These are phyloP conservation scores for Polyploca ridens DNA, from an alignment of 2,888 invertebrate genomes.

Conservation along the genomic window DNA sequence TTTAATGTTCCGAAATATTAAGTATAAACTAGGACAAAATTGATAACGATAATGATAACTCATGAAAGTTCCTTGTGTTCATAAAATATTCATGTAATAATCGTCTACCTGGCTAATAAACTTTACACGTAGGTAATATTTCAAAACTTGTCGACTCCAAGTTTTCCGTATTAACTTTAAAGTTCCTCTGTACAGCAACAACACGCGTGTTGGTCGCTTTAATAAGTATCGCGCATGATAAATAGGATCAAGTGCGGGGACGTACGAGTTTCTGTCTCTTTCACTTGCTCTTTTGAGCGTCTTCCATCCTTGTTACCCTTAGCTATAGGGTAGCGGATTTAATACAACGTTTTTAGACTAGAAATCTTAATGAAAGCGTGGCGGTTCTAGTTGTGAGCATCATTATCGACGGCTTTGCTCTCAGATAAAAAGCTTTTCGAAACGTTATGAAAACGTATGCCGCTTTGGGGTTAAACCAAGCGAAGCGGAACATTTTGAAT, in stretches of 20 bases:
- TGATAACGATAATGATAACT: neutral
- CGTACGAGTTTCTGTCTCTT: slow-evolving; percentile 47
- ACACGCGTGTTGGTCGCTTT: slow-evolving; percentile 76
- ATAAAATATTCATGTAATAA: slow-evolving; percentile 2
- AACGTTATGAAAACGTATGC: slow-evolving; percentile 72
- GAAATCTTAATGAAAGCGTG: slow-evolving; percentile 78
- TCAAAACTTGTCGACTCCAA: slow-evolving; percentile 46
- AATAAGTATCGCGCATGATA: slow-evolving; percentile 79
- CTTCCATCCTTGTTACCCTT: slow-evolving; percentile 46
- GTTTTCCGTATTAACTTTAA: slow-evolving; percentile 60
- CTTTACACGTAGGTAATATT: slow-evolving; percentile 13
- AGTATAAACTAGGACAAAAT: neutral
- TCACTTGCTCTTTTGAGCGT: slow-evolving; percentile 38
- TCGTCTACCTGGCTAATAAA: slow-evolving; percentile 7
- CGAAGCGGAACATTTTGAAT: slow-evolving; percentile 54
- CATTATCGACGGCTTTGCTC: slow-evolving; percentile 76
- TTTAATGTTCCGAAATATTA: neutral
- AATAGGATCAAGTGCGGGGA: slow-evolving; percentile 77
- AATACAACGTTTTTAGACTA: slow-evolving; percentile 61
- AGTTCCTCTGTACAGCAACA: slow-evolving; percentile 63
- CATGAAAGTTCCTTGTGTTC: neutral
- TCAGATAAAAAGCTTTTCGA: slow-evolving; percentile 69
- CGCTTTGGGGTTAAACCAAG: slow-evolving; percentile 60
- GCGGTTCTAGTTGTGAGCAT: slow-evolving; percentile 62
- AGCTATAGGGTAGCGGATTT: slow-evolving; percentile 58